Conservation (phyloP, 2,113 vertebrate genomes). For the Copsychus sechellarum region DNA sequence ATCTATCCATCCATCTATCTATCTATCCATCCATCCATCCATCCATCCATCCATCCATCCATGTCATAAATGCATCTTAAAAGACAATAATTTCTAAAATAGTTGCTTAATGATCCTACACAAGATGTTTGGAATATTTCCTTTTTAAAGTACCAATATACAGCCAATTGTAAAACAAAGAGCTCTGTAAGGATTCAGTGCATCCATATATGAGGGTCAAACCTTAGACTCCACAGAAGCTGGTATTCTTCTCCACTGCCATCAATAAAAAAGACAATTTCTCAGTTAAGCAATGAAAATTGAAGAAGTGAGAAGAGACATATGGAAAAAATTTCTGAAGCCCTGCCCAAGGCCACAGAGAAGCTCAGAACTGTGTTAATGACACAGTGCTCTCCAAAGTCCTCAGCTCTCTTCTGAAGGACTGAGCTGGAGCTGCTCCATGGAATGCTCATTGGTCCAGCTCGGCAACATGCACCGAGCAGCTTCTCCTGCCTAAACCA, state of each 20-base stretch:
- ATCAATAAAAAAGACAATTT: background rate
- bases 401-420: background rate
- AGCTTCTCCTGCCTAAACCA: background rate
- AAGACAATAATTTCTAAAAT: background rate
- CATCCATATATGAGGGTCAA: background rate
- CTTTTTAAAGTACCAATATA: background rate
- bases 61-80: background rate
- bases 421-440: background rate
- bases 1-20: background rate
- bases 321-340: background rate
- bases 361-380: background rate
- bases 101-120: background rate
- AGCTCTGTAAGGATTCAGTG: background rate
- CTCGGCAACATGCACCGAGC: rapidly evolving
- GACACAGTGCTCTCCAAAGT: rapidly evolving
- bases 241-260: background rate
- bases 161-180: background rate
- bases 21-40: background rate
- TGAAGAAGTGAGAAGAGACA: background rate
- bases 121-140: background rate
- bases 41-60: background rate
- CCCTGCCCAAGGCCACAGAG: background rate
- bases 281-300: background rate
- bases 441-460: background rate
- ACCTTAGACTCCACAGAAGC: background rate